Conservation (phyloP, 2,113 vertebrate species). For the Erpornis zantholeuca region DNA sequence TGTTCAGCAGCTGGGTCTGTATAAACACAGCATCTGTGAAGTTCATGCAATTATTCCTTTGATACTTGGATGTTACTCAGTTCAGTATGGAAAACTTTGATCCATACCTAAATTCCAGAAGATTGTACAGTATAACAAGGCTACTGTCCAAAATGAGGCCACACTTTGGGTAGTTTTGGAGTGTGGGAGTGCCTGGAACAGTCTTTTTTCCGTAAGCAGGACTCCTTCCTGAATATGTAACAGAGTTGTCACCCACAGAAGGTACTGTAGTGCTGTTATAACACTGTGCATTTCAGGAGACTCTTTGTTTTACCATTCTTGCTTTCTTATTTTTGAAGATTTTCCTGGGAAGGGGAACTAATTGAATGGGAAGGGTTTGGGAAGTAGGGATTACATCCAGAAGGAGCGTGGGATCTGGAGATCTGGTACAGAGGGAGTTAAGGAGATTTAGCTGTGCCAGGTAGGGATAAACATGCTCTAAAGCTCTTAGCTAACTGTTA, state of each 20-base stretch:
- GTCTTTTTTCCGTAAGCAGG: neutral
- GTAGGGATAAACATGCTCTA: neutral
- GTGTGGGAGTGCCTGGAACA: neutral
- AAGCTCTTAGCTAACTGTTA: neutral
- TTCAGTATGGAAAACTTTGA: neutral
- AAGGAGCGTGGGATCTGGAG: neutral
- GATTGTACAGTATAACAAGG: neutral
- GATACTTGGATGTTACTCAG: neutral
- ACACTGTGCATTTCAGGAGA: neutral
- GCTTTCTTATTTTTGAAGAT: neutral
- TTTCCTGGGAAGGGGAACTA: neutral
- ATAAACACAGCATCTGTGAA: neutral
- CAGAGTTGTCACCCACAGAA: neutral
- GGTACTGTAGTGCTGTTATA: neutral
- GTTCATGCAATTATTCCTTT: neutral
- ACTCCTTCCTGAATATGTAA: neutral
- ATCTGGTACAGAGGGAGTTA: neutral
- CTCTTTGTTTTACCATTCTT: neutral
- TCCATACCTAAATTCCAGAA: neutral
- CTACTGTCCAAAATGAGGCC: neutral
- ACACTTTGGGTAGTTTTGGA: neutral
- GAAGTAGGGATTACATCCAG: neutral
- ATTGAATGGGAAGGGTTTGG: neutral
- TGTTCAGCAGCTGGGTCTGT: neutral
- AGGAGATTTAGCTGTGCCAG: neutral